Percentiles rank a stretch among this genome's conserved stretches.
These are phyloP conservation scores for Lysandra coridon DNA, from an alignment of 2,888 invertebrate genomes.

Conservation along the genomic window DNA sequence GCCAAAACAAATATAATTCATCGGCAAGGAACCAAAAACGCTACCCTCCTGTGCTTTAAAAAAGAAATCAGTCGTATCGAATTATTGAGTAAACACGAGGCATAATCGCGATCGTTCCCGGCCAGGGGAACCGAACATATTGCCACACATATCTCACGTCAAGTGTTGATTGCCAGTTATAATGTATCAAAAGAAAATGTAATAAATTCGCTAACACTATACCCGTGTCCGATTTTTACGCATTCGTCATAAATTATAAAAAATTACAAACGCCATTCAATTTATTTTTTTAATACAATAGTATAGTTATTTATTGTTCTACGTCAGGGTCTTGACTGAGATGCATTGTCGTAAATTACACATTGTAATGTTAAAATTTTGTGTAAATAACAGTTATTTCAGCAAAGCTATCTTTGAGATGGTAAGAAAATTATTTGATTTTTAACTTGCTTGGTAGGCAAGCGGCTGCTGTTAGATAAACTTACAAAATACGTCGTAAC, in stretches of 20 bases:
- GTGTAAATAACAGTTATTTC: neutral
- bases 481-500: too few relatives aligned
- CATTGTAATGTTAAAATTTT: neutral
- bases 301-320: constrained; percentile 14
- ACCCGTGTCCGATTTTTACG: constrained; percentile 36
- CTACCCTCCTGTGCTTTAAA: constrained; percentile 45
- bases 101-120: constrained; percentile 74
- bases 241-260: constrained; percentile 32
- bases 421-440: neutral
- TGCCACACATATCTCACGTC: constrained; percentile 61
- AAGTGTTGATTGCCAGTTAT: constrained; percentile 60
- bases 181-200: constrained; percentile 41
- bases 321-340: neutral
- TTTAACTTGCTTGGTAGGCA: neutral
- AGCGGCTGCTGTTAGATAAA: too few relatives aligned
- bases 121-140: constrained; percentile 64
- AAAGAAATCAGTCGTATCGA: constrained; percentile 62
- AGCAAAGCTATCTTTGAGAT: neutral
- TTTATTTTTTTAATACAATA: neutral
- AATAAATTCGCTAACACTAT: constrained; percentile 30
- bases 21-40: constrained; percentile 39
- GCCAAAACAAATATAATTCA: neutral
- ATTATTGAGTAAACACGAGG: constrained; percentile 79
- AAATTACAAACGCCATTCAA: constrained; percentile 10
- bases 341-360: neutral